These are phyloP conservation scores for Sula dactylatra DNA, from an alignment of 2,113 vertebrate genomes.

Conservation along the genomic window DNA sequence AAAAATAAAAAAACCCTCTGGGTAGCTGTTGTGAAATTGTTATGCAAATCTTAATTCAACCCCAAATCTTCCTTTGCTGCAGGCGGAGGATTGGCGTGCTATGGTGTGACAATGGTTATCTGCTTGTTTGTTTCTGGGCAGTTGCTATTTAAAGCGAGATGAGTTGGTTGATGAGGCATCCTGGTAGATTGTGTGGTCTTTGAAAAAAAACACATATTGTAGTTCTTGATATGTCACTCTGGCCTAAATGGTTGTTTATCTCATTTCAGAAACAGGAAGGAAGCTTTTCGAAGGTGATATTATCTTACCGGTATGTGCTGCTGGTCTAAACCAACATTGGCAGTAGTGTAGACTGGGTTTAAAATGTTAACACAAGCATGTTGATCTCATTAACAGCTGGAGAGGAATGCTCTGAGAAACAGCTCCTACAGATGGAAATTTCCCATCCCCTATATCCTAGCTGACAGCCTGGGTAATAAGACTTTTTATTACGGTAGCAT, in stretches of 20 bases:
- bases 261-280: conserved; percentile 66
- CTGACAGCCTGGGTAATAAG: conserved; percentile 76
- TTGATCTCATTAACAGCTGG: conserved; percentile 54
- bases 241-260: not conserved
- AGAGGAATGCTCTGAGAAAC: conserved; percentile 74
- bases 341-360: not conserved
- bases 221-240: not conserved
- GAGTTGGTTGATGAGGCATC: not conserved
- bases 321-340: not conserved
- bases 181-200: not conserved
- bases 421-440: conserved; percentile 76
- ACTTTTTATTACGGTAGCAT: not conserved
- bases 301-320: conserved; percentile 46
- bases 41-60: not conserved
- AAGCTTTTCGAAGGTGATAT: conserved; percentile 81
- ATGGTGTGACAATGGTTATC: not conserved
- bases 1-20: not conserved
- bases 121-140: not conserved
- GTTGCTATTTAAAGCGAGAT: not conserved
- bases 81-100: fast-evolving
- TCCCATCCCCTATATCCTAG: conserved; percentile 80
- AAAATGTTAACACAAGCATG: not conserved
- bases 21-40: not conserved
- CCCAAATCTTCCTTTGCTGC: not conserved
- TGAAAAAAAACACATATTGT: not conserved